These are phyloP conservation scores for Xestia xanthographa DNA, from an alignment of 2,888 invertebrate species.

Conservation along the genomic window DNA sequence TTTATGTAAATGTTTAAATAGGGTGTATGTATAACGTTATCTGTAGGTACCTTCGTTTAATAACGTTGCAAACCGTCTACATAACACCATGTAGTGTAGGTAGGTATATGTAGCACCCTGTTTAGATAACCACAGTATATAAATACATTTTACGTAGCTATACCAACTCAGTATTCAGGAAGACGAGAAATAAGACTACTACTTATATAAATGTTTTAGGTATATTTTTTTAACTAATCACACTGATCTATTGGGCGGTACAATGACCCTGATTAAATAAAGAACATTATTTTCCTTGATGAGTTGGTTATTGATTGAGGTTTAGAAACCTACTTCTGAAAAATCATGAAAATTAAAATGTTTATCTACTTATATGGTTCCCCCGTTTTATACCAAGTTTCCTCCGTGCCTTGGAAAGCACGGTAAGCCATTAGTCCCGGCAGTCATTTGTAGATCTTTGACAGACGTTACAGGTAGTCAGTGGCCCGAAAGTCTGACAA, in stretches of 20 bases:
- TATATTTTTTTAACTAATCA: conserved; percentile 11
- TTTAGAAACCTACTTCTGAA: conserved; percentile 1
- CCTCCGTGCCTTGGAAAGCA: no score
- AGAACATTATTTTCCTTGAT: conserved; percentile 29
- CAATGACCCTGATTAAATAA: conserved; percentile 20
- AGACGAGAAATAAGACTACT: background rate
- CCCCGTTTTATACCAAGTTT: no score
- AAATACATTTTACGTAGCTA: background rate
- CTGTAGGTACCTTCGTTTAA: background rate
- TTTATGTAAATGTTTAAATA: background rate
- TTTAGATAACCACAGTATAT: background rate
- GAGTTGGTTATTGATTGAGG: conserved; percentile 21
- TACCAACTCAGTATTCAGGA: conserved; percentile 4
- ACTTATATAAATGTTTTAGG: background rate
- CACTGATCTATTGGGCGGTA: conserved; percentile 14
- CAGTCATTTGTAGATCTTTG: no score
- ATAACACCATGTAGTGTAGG: background rate
- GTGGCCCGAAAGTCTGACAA: no score
- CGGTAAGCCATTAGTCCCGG: no score
- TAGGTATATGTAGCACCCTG: background rate
- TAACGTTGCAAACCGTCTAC: background rate
- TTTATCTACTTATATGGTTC: background rate
- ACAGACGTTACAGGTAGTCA: no score
- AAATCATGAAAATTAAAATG: background rate
- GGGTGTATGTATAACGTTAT: background rate